A percentile compares a stretch with the other conserved stretches of the same genome.
Conservation (phyloP, 2,113 vertebrate species). For the Chrysemys picta region DNA sequence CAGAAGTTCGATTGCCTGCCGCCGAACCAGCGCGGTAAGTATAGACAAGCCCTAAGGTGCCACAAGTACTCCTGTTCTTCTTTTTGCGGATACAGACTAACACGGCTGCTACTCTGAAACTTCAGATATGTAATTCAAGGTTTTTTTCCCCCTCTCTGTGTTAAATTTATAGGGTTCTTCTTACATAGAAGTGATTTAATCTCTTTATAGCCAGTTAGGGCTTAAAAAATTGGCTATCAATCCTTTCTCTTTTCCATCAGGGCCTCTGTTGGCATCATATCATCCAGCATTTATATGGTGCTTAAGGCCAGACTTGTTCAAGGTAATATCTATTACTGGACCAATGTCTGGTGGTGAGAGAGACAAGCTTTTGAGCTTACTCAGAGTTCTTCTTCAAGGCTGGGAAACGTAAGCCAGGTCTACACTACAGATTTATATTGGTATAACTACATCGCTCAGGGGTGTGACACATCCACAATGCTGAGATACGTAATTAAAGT, state of each 20-base stretch:
- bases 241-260: background rate
- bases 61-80: no score
- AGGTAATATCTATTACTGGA: background rate
- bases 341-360: background rate
- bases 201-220: background rate
- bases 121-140: background rate
- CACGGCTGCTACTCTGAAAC: no score
- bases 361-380: background rate
- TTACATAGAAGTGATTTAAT: background rate
- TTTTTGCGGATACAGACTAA: no score
- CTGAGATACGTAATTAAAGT: no score
- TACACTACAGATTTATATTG: no score
- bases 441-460: no score
- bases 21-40: no score
- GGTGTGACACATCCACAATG: no score
- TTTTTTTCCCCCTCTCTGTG: background rate
- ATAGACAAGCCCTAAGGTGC: no score
- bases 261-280: background rate
- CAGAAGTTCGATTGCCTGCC: no score
- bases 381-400: no score
- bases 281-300: background rate
- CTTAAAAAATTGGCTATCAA: background rate
- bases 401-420: no score
- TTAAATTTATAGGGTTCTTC: background rate
- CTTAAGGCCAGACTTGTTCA: background rate